These are phyloP conservation scores for Brachyopa scutellaris DNA, from an alignment of 2,888 invertebrate genomes.

Conservation along the genomic window DNA sequence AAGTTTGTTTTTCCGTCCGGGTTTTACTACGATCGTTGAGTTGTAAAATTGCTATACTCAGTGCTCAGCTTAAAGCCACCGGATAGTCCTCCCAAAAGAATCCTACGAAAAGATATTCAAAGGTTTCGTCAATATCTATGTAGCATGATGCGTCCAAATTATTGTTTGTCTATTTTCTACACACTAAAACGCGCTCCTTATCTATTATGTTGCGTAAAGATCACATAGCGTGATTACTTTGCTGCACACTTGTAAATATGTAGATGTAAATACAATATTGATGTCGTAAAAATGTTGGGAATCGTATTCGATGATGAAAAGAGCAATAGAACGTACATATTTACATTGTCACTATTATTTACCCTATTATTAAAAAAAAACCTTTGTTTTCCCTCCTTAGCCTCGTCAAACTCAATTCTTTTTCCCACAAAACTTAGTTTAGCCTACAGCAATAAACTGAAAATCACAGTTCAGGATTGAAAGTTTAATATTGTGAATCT, in stretches of 20 bases:
- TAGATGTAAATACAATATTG: slow-evolving; percentile 19
- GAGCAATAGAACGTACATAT: not conserved
- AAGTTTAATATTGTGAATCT: not conserved
- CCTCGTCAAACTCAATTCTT: not conserved
- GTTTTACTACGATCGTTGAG: slow-evolving; percentile 46
- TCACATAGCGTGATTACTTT: slow-evolving; percentile 5
- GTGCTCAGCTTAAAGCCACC: slow-evolving; percentile 25
- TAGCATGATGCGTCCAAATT: slow-evolving; percentile 18
- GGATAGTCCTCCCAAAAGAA: slow-evolving; percentile 30
- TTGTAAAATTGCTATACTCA: slow-evolving; percentile 30
- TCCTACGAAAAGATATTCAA: slow-evolving; percentile 19
- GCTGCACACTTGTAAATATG: slow-evolving; percentile 6
- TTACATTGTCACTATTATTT: not conserved
- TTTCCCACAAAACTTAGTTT: not conserved
- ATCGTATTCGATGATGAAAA: not conserved
- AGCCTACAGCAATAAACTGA: not conserved
- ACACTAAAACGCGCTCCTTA: not conserved
- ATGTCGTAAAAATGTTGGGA: slow-evolving; percentile 14
- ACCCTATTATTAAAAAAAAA: not conserved
- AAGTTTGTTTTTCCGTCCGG: slow-evolving; percentile 65
- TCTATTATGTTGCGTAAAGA: not conserved
- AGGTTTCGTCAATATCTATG: slow-evolving; percentile 1
- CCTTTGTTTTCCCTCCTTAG: slow-evolving; percentile 21
- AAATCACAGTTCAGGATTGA: not conserved
- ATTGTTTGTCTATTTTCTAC: slow-evolving; percentile 11